These are phyloP conservation scores for Limnephilus marmoratus DNA, from an alignment of 2,888 invertebrate genomes.

Conservation along the genomic window DNA sequence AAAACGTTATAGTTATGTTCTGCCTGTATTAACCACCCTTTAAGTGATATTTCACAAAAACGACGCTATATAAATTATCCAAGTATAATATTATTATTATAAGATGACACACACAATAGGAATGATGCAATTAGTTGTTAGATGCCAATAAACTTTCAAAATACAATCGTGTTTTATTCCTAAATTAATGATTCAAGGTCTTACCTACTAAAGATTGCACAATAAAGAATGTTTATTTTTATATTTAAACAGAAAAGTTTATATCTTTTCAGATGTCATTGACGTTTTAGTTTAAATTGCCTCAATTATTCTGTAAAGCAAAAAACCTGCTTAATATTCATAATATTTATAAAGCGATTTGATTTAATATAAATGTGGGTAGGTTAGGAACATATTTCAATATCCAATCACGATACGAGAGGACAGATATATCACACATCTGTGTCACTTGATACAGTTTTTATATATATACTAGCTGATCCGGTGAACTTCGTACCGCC, in stretches of 20 bases:
- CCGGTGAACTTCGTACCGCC: no score
- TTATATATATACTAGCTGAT: no score
- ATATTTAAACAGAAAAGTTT: background rate
- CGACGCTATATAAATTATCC: background rate
- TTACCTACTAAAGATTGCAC: background rate
- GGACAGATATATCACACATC: slow-evolving; percentile 34
- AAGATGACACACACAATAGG: background rate
- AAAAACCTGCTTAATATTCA: background rate
- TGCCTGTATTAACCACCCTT: no score
- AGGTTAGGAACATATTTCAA: background rate
- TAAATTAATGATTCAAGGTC: background rate
- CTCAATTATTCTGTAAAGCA: slow-evolving; percentile 3
- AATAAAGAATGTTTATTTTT: background rate
- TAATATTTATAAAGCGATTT: background rate
- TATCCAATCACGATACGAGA: background rate
- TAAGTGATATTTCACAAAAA: no score
- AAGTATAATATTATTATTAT: background rate
- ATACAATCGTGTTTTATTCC: background rate
- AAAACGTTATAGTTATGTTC: no score
- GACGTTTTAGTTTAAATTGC: background rate
- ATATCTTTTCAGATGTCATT: slow-evolving; percentile 24
- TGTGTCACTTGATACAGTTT: background rate
- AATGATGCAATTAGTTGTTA: background rate
- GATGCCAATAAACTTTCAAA: background rate
- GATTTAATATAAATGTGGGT: background rate